A percentile compares a stretch with the other conserved stretches of the same genome.
Evolutionary conservation across 2,113 vertebrate genomes (phyloP).

Genomic region (Felis catus): DNA sequence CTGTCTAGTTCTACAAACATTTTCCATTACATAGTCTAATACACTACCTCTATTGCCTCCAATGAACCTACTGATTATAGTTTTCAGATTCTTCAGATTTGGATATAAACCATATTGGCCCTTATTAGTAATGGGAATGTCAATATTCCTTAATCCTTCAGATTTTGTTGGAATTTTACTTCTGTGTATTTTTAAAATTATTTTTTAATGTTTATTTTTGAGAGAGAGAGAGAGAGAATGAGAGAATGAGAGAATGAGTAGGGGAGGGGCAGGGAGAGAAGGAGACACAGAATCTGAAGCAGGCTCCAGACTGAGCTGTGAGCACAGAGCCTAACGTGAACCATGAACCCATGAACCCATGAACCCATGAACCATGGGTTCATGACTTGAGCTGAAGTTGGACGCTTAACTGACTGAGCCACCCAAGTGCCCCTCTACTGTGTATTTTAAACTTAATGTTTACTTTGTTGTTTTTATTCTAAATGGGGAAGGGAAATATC

Average conservation of each 20-base stretch:
- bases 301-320: too few relatives aligned
- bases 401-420: too few relatives aligned
- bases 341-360: too few relatives aligned
- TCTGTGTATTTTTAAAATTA: background rate
- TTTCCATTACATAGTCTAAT: background rate
- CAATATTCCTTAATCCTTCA: background rate
- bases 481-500: background rate
- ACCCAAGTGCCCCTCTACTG: background rate
- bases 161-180: conserved; percentile 31
- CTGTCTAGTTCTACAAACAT: background rate
- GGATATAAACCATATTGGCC: background rate
- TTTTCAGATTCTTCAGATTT: background rate
- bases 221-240: too few relatives aligned
- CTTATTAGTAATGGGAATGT: background rate
- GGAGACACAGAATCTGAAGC: too few relatives aligned
- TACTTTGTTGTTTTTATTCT: conserved; percentile 12
- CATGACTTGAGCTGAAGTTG: too few relatives aligned
- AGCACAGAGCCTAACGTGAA: too few relatives aligned
- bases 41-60: background rate
- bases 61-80: background rate
- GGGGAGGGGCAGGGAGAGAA: too few relatives aligned
- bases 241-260: too few relatives aligned
- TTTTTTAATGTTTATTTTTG: background rate
- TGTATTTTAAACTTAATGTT: conserved; percentile 31
- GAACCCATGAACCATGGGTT: too few relatives aligned